Evolutionary conservation across 2,113 vertebrate species (phyloP), one percentile per base, ranked within the genome.

Genomic region (Bubo scandiacus): DNA sequence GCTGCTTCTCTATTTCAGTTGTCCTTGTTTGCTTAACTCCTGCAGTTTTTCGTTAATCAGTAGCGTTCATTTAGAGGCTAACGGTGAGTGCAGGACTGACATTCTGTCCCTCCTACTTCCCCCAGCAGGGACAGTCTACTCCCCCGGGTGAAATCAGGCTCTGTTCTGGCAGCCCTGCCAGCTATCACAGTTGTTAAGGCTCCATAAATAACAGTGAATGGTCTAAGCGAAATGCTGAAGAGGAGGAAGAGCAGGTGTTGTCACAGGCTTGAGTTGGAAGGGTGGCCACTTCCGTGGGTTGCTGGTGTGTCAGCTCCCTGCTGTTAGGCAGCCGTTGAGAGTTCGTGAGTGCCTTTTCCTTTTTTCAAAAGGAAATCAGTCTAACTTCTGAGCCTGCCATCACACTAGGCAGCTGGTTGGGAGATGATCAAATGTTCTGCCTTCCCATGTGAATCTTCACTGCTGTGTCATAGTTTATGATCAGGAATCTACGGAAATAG

Each of bases 211-310:
- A 81, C 91, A 84, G 55, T 36, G 74, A 55, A 68, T 29, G 80
- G 27, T 43, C 73, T 43, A 5, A 84, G 83, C 0, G 3, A 57
- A 83, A 65, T 0, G 4, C 68, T 52, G 92, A 78, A 72, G 72
- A 90, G 83, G 77, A 88, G 88, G 88, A 86, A 74, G 88, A 89
- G 86, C 96, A 96, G 92, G 83, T 92, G 94, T 75, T 93, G 72
- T 51, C 80, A 25, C 66, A 74, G 75, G 90, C 72, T 52, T 47
- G 91, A 80, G 57, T 27, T 12, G 52, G 86, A 84, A 75, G 80
- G 36, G 36, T 92, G 86, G 68, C 68, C 73, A 32, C 55, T 74
- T 89, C 72, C 0, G 23, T 75, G 88, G 82, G 80, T 1, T 15
- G 47, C 49, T 71, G 65, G 52, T 83, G 80, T 91, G 86, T 93